A percentile compares a stretch with the other conserved stretches of the same genome.
phyloP scores from a whole-genome alignment of 2,888 invertebrate genomes.

The Platycheirus rosarum region DNA sequence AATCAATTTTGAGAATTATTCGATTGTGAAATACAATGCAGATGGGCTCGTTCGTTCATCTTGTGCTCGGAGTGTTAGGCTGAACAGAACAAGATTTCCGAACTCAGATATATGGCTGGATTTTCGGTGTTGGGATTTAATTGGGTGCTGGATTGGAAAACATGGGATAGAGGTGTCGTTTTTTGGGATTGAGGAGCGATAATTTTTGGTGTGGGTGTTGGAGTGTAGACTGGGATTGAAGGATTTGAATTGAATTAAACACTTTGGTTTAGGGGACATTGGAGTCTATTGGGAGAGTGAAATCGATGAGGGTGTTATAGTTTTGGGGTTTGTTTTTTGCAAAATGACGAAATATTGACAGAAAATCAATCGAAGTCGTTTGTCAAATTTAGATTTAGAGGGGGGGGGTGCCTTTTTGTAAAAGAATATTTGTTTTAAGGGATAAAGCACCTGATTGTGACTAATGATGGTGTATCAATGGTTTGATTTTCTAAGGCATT shows the following conservation, averaged over 20 bases:
- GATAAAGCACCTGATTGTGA: neutral
- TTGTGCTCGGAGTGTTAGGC: conserved; percentile 74
- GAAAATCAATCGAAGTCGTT: conserved; percentile 19
- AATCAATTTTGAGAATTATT: conserved; percentile 71
- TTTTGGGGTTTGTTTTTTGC: neutral
- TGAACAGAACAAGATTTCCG: conserved; percentile 60
- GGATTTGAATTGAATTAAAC: conserved; percentile 38
- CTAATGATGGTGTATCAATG: neutral
- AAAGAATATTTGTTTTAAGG: neutral
- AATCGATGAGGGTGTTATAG: neutral
- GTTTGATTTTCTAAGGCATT: neutral
- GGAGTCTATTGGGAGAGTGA: neutral
- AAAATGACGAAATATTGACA: conserved; percentile 21
- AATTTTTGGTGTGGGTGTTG: neutral
- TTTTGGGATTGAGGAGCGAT: neutral
- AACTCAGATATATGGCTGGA: conserved; percentile 25
- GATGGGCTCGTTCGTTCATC: conserved; percentile 26
- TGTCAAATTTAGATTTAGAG: conserved; percentile 13
- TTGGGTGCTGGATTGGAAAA: conserved; percentile 51
- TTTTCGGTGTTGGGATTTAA: conserved; percentile 41
- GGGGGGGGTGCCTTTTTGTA: neutral
- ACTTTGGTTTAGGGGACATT: neutral
- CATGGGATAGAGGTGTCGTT: conserved; percentile 25
- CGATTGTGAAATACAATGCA: conserved; percentile 77
- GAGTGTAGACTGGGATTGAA: neutral